Evolutionary conservation across 2,888 invertebrate species (phyloP).

Genomic region (Catocala sponsa): DNA sequence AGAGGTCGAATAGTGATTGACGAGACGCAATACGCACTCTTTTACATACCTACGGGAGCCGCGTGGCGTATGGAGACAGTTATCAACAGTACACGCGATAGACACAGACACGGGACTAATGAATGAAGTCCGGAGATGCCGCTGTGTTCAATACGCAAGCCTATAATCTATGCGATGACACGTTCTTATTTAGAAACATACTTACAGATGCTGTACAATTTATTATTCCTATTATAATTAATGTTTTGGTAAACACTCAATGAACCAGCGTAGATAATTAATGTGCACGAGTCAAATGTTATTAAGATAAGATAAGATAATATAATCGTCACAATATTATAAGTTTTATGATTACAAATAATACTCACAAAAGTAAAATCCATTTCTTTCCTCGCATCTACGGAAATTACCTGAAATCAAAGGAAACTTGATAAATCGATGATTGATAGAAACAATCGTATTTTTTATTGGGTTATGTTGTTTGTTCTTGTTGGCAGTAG

Average conservation of each 20-base stretch:
- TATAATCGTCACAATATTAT: conserved; percentile 34
- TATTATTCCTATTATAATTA: conserved; percentile 6
- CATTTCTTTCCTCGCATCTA: conserved; percentile 68
- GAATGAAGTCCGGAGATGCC: conserved; percentile 61
- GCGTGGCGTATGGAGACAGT: conserved; percentile 54
- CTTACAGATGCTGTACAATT: conserved; percentile 15
- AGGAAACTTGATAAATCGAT: conserved; percentile 52
- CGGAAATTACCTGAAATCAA: conserved; percentile 81
- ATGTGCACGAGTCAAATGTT: conserved; percentile 31
- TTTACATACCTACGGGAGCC: conserved; percentile 44
- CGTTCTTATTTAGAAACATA: conserved; percentile 11
- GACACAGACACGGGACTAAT: conserved; percentile 61
- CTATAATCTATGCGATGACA: conserved; percentile 29
- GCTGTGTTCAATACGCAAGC: conserved; percentile 30
- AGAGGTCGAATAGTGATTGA: conserved; percentile 53
- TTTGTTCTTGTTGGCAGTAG: conserved; percentile 3
- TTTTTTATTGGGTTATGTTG: background rate
- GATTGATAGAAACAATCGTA: conserved; percentile 3
- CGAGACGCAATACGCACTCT: conserved; percentile 56
- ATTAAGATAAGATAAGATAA: conserved; percentile 28
- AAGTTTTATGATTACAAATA: conserved; percentile 44
- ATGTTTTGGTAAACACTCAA: background rate
- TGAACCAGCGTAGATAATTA: conserved; percentile 19
- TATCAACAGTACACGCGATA: conserved; percentile 67
- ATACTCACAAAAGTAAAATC: conserved; percentile 74